Base-by-base conservation (phyloP, 2,888 invertebrate genomes). In the Galerucella calmariensis region DNA sequence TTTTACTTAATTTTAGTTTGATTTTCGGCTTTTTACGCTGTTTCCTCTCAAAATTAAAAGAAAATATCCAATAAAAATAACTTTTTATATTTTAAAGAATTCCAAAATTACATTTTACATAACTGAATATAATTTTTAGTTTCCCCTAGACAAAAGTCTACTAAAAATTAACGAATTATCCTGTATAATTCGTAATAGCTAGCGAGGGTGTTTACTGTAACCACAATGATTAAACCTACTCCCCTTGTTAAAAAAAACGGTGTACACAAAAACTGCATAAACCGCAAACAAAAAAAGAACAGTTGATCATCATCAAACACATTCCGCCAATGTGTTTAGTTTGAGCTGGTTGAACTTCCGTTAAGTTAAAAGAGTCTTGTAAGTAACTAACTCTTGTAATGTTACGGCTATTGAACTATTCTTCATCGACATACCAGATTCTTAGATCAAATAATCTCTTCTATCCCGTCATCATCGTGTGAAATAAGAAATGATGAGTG, bases 351-450 rank as follows among this genome's bases (percentile, higher is more conserved):
- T 58, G 73, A 80, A 81, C 81, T 81, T 81, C 81, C 81, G 81
- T 81, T 80, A 61, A 61, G 61, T 62, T 56, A 70, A 80, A 80
- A 69, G 77, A 80, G 73, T 70, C 79, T 78, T 79, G 78, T 77
- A 80, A 80, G 78, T 77, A 80, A 80, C 80, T 78, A 81, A 79
- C 79, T 77, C 76, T 75, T 74, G 79, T 80, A 78, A 80, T 79
- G 80, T 68, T 73, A 76, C 81, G 81, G 81, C 81, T 81, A 80
- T 81, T 81, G 81, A 81, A 81, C 81, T 75, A 80, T 79, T 79
- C 79, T 77, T 78, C 79, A 76, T 78, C 67, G 76, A 78, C 75
- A 79, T 78, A 76, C 78, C 77, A 79, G 78, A 75, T 77, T 75
- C 80, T 75, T 76, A 78, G 76, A 76, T 78, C 76, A 76, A 78